Conservation (phyloP, 1,140 invertebrate genomes). For the Phocides pigmalion region DNA sequence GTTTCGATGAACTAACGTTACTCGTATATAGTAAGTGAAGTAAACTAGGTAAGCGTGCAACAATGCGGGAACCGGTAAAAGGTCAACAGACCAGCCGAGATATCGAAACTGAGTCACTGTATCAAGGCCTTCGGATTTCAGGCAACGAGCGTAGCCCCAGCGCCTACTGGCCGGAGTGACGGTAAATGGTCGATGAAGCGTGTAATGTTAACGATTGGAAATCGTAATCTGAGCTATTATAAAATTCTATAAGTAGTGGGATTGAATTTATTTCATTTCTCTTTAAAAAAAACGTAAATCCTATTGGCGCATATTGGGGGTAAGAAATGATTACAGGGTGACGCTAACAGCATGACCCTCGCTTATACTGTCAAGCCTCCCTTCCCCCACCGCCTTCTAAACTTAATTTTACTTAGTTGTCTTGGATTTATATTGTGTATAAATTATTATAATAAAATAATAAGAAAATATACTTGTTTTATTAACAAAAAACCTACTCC, state of each 20-base stretch:
- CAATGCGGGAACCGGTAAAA: constrained; percentile 69
- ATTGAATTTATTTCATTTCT: neutral
- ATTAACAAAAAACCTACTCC: too few relatives aligned
- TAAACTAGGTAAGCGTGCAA: constrained; percentile 54
- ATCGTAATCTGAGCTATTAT: constrained; percentile 38
- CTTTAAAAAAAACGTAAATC: too few relatives aligned
- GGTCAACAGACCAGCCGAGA: constrained; percentile 71
- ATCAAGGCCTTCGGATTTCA: constrained; percentile 74
- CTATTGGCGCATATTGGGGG: too few relatives aligned
- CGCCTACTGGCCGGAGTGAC: constrained; percentile 38
- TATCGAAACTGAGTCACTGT: constrained; percentile 80
- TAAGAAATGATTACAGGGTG: too few relatives aligned
- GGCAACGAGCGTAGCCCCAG: constrained; percentile 44
- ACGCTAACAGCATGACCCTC: too few relatives aligned
- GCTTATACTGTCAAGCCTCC: too few relatives aligned
- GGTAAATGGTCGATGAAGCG: constrained; percentile 53
- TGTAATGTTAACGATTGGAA: constrained; percentile 42
- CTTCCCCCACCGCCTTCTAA: too few relatives aligned
- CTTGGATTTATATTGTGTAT: too few relatives aligned
- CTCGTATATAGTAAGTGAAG: constrained; percentile 27
- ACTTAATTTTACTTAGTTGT: too few relatives aligned
- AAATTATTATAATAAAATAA: too few relatives aligned
- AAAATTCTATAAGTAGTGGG: neutral
- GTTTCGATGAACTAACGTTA: constrained; percentile 22
- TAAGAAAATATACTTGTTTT: too few relatives aligned